Percentiles rank a stretch among this genome's conserved stretches.
phyloP scores from a whole-genome alignment of 1,140 invertebrate genomes.

The Drosophila parvula region DNA sequence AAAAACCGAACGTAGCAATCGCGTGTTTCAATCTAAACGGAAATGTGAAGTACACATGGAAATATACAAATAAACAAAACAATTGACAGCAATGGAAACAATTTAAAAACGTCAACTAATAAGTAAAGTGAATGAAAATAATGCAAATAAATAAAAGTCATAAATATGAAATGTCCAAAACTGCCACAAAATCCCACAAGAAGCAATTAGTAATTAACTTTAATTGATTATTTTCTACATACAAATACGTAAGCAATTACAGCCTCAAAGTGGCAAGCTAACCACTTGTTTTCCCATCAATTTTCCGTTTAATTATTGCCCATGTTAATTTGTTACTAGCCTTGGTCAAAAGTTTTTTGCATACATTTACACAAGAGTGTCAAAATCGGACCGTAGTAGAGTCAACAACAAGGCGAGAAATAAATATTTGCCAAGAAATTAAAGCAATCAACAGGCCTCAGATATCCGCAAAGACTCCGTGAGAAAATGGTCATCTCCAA shows the following conservation, averaged over 20 bases:
- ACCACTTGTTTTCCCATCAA: constrained; percentile 32
- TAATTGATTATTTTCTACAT: constrained; percentile 24
- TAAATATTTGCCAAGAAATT: constrained; percentile 39
- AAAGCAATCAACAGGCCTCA: constrained; percentile 21
- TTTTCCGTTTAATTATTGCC: constrained; percentile 30
- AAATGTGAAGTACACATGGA: neutral
- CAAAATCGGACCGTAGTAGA: constrained; percentile 4
- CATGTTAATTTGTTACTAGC: constrained; percentile 37
- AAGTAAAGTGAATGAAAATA: neutral
- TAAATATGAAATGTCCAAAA: neutral
- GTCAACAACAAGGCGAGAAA: constrained; percentile 25
- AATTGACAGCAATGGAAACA: constrained; percentile 7
- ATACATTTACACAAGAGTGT: constrained; percentile 36
- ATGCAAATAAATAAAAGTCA: neutral
- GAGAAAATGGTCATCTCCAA: constrained; percentile 26
- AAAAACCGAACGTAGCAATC: neutral
- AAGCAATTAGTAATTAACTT: neutral
- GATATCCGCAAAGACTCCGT: constrained; percentile 25
- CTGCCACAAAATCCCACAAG: neutral
- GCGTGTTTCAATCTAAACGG: constrained; percentile 4
- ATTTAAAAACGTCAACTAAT: neutral
- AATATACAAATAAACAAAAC: neutral
- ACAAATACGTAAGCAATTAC: constrained; percentile 19
- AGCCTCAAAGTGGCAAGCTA: constrained; percentile 1
- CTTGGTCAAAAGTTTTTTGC: constrained; percentile 24